Evolutionary conservation across 2,888 invertebrate species (phyloP).

Genomic region (Calameuta filiformis): DNA sequence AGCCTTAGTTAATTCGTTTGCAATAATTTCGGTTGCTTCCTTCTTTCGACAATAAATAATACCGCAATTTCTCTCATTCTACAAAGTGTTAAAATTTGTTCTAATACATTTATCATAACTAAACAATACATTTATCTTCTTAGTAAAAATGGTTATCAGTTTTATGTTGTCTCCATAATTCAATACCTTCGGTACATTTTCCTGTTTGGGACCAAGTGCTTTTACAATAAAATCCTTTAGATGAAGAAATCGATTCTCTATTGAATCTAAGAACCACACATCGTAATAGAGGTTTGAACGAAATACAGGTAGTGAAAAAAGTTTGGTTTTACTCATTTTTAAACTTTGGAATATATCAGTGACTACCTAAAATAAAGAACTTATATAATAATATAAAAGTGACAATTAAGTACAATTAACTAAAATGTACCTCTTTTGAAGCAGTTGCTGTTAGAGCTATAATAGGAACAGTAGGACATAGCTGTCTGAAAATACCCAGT

Average conservation of each 20-base stretch:
- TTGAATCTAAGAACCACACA: constrained; percentile 86
- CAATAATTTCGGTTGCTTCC: constrained; percentile 88
- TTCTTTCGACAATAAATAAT: constrained; percentile 96
- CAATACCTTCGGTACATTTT: constrained; percentile 26
- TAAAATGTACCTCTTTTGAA: constrained; percentile 68
- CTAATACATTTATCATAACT: not conserved
- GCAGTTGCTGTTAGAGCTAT: constrained; percentile 98
- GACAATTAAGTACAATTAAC: constrained; percentile 3
- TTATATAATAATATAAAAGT: not conserved
- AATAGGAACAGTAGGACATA: constrained; percentile 76
- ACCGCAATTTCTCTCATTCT: constrained; percentile 75
- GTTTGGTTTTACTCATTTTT: constrained; percentile 74
- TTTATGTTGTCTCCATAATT: not conserved
- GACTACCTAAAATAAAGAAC: constrained; percentile 71
- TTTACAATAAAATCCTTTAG: constrained; percentile 79
- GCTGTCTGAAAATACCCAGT: constrained; percentile 78
- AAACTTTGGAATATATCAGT: constrained; percentile 85
- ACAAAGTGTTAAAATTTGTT: not conserved
- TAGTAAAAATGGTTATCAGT: not conserved
- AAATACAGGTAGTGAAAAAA: constrained; percentile 89
- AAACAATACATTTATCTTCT: not conserved
- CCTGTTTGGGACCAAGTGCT: constrained; percentile 73
- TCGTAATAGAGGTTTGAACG: constrained; percentile 95
- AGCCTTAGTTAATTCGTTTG: constrained; percentile 77
- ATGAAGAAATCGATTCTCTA: constrained; percentile 85